Evolutionary conservation across 2,113 vertebrate species (phyloP).

Genomic region (Microcebus ravelobensis): DNA sequence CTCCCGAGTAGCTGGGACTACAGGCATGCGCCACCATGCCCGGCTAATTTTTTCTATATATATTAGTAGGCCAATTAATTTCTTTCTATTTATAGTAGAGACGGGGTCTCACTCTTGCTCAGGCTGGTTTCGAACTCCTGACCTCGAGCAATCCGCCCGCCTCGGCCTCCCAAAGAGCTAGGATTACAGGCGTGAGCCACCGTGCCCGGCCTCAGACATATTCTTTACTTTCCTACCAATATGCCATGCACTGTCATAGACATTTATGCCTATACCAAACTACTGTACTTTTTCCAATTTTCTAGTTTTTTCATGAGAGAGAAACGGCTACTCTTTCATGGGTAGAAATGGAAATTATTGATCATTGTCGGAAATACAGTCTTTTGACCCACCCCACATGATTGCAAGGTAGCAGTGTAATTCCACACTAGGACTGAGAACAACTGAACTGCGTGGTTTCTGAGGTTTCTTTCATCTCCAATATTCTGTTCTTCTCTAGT

Average conservation of each 20-base stretch:
- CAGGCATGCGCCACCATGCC: no score
- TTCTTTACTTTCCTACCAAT: neutral
- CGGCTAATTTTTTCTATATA: no score
- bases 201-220: no score
- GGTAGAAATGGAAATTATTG: neutral
- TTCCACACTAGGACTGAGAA: neutral
- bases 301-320: neutral
- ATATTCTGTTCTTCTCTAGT: neutral
- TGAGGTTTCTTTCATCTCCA: neutral
- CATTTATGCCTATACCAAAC: neutral
- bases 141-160: no score
- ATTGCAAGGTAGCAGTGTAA: neutral
- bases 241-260: neutral
- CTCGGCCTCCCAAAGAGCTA: no score
- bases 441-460: neutral
- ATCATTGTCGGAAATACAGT: neutral
- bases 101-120: no score
- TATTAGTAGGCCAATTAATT: no score
- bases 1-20: no score
- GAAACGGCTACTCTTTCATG: neutral
- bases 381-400: neutral
- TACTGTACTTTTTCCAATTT: neutral
- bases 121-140: no score
- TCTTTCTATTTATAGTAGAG: no score
- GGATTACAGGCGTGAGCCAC: no score